Evolutionary conservation across 2,888 invertebrate species (phyloP), one percentile per base, ranked within the genome.

Genomic region (Melinopterus prodromus): DNA sequence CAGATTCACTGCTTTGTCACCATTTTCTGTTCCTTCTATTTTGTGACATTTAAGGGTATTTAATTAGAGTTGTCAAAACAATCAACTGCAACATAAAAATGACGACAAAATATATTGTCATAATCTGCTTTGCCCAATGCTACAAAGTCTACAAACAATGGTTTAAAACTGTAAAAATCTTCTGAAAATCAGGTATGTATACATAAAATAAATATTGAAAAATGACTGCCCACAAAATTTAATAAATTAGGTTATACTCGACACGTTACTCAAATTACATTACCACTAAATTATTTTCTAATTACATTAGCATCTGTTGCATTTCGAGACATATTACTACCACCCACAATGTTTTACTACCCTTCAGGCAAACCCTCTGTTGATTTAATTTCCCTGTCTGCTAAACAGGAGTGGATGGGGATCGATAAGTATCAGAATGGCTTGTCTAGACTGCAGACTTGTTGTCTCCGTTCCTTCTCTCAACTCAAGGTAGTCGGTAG

Each of bases 381-480:
- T 53, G 53, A 53, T 53, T 53, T 53, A 53, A 53, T 53, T 53
- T 53, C 53, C 53, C 53, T 53, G 53, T 53, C 53, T 53, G 53
- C 53, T 12, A 12, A 53, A 7, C 53, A 53, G 9, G 53, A 53
- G 53, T 53, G 53, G 53, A 53, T 53, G 53, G 53, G 53, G 53
- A 53, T 53, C 53, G 53, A 53, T 53, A 53, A 53, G 53, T 53
- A 53, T 53, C 53, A 53, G 53, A 53, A 53, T 53, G 53, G 5
- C 53, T 53, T 12, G 53, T 53, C 53, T 53, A 53, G 53, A 53
- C 53, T 53, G 53, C 5, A 53, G 53, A 53, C 53, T 53, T 53
- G 53, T 53, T 53, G 53, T 12, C 12, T 9, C 53, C 53, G 53
- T 53, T 53, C 53, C 53, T 53, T 53, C 53, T 9, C 53, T 53